These are phyloP conservation scores for Xestia rhomboidea DNA, from an alignment of 2,888 invertebrate genomes.

Conservation along the genomic window DNA sequence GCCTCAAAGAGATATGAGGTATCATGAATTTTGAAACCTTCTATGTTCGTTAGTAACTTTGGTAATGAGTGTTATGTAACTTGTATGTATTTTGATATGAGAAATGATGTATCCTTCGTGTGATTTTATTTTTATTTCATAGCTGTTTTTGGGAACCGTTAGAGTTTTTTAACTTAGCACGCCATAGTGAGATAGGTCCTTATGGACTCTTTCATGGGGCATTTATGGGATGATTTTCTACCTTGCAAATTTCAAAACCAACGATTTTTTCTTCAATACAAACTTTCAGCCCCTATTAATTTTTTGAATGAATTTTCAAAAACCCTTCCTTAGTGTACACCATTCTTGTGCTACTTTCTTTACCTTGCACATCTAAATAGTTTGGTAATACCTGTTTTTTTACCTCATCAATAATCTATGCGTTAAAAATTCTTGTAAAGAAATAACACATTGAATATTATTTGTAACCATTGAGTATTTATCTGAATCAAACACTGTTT, in stretches of 20 bases:
- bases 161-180: not conserved
- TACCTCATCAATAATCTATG: not conserved
- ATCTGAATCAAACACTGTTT: no score
- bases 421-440: not conserved
- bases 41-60: constrained; percentile 2
- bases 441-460: not conserved
- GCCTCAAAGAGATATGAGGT: constrained; percentile 24
- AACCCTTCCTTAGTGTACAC: not conserved
- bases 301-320: not conserved
- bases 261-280: not conserved
- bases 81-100: not conserved
- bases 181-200: not conserved
- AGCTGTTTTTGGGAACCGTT: not conserved
- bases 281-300: not conserved
- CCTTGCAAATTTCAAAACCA: not conserved
- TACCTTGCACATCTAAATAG: no score
- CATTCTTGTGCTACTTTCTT: not conserved
- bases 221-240: not conserved
- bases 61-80: not conserved
- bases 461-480: not conserved
- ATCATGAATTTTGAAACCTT: constrained; percentile 30
- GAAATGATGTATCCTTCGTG: not conserved
- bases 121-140: not conserved
- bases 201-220: not conserved
- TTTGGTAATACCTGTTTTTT: not conserved